Percentiles rank a stretch among this genome's conserved stretches.
Conservation (phyloP, 1,140 invertebrate species). For the Pogonomyrmex barbatus region DNA sequence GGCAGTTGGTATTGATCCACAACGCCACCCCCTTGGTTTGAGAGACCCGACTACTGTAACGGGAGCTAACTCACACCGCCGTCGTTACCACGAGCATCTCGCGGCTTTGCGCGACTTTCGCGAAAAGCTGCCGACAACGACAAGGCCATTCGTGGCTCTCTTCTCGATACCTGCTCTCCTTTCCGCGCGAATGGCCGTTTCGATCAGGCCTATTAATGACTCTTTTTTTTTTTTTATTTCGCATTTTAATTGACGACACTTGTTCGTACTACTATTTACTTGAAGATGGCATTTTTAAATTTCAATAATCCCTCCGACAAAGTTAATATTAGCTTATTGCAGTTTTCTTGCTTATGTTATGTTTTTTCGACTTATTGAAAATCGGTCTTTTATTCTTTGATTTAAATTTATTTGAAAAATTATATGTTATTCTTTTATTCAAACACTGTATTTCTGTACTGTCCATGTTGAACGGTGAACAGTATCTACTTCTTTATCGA, state of each 20-base stretch:
- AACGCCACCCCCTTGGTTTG: slow-evolving; percentile 75
- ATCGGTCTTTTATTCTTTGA: not conserved
- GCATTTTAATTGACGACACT: not conserved
- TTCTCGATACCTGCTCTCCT: not conserved
- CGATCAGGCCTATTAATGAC: not conserved
- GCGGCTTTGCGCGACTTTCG: slow-evolving; percentile 55
- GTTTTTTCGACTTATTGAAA: not conserved
- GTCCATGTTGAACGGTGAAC: not conserved
- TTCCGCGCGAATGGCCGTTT: not conserved
- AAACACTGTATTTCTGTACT: not conserved
- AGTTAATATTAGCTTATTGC: not conserved
- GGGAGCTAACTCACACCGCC: slow-evolving; percentile 46
- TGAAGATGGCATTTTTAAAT: not conserved
- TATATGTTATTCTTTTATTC: not conserved
- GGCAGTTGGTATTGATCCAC: slow-evolving; percentile 85
- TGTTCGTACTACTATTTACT: not conserved
- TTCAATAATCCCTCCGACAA: not conserved
- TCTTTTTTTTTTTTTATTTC: not conserved
- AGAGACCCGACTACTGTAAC: slow-evolving; percentile 68
- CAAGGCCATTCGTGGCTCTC: not conserved
- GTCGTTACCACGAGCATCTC: slow-evolving; percentile 46
- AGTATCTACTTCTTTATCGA: not conserved
- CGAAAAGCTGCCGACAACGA: slow-evolving; percentile 59
- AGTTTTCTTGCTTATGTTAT: not conserved
- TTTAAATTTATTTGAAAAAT: not conserved